Conservation (phyloP, 2,113 vertebrate species). For the Aptenodytes forsteri region DNA sequence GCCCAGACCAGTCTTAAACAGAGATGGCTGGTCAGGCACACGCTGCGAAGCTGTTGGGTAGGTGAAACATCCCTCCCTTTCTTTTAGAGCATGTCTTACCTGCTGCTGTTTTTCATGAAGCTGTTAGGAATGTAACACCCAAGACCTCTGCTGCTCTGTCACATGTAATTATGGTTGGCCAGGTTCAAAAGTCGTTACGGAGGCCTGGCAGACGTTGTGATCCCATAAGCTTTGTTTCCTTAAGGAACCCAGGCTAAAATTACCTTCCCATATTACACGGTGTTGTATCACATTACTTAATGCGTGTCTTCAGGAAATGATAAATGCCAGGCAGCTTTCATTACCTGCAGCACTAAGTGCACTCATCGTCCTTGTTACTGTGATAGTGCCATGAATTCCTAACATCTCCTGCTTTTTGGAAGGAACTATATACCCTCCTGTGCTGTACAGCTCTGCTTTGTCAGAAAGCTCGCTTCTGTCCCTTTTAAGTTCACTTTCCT, state of each 20-base stretch:
- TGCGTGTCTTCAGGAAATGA: background rate
- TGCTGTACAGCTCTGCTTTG: background rate
- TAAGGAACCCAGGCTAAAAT: background rate
- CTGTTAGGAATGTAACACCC: background rate
- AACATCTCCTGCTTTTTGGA: background rate
- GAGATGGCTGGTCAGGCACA: rapidly evolving
- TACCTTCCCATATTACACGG: background rate
- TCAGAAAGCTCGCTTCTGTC: background rate
- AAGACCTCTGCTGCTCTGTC: background rate
- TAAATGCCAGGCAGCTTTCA: background rate
- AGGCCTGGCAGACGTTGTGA: background rate
- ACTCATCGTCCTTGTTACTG: background rate
- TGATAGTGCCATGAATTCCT: background rate
- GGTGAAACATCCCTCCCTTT: background rate
- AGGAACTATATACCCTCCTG: background rate
- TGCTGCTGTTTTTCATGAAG: background rate
- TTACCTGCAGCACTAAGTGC: background rate
- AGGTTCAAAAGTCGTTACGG: background rate
- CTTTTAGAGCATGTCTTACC: background rate
- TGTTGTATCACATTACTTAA: background rate
- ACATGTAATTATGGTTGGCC: background rate
- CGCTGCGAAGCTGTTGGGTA: too few species aligned
- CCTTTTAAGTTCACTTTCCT: background rate
- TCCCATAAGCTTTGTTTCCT: background rate
- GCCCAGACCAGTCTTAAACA: background rate